Evolutionary conservation across 2,888 invertebrate genomes (phyloP), one percentile per base, ranked within the genome.

Genomic region (Napeogenes inachia): DNA sequence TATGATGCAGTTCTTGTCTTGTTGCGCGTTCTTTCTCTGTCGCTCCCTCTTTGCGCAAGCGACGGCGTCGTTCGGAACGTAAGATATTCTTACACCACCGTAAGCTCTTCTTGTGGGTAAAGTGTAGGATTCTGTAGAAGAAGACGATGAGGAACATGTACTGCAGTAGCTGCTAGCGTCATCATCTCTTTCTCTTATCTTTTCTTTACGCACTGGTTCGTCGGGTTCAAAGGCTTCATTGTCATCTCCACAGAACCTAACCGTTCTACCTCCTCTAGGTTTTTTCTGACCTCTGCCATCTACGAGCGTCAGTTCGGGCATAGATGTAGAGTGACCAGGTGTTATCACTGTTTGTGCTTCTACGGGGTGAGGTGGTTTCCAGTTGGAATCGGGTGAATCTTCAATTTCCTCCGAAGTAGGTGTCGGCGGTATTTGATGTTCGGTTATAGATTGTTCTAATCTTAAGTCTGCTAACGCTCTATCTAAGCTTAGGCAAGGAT

Each of bases 1-100:
- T 80, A 96, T 94, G 73, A 95, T 94, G 85, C 96, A 96, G 85
- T 96, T 96, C 78, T 96, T 96, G 77, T 94, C 93, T 75, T 94
- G 94, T 75, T 93, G 94, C 63, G 87, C 81, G 91, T 92, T 78
- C 92, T 92, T 81, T 42, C 87, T 76, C 77, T 81, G 91, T 70
- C 94, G 91, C 60, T 94, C 92, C 66, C 95, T 92, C 72, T 94
- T 92, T 57, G 96, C 96, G 77, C 95, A 95, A 62, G 97, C 97
- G 57, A 97, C 92, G 4, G 96, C 95, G 85, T 97, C 97, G 83
- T 97, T 97, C 71, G 97, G 97, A 69, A 98, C 97, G 86, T 98
- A 98, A 10, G 97, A 96, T 74, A 97, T 97, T 71, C 97, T 89
- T 13, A 97, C 96, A 50, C 97, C 97, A 61, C 96, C 96, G 79